Percentiles rank a stretch among this genome's conserved stretches.
Evolutionary conservation across 2,113 vertebrate genomes (phyloP).

Genomic region (Leucopsar rothschildi): DNA sequence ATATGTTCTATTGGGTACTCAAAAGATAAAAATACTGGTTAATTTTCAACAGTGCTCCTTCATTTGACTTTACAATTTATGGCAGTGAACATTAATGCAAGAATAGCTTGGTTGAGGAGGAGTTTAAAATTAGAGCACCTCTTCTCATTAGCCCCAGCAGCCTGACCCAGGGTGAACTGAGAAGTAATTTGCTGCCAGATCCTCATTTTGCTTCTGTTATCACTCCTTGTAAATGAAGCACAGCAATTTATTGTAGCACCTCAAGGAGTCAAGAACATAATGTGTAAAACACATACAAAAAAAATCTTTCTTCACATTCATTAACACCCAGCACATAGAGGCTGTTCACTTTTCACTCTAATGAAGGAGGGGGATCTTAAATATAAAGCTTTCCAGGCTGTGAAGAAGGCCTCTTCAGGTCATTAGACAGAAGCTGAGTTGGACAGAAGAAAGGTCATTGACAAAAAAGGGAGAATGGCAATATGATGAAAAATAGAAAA

Average conservation of each 20-base stretch:
- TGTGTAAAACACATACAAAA: constrained; percentile 87
- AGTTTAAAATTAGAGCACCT: constrained; percentile 87
- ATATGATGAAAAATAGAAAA: constrained; percentile 74
- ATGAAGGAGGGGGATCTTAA: constrained; percentile 80
- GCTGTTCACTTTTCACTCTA: constrained; percentile 79
- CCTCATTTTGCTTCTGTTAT: constrained; percentile 84
- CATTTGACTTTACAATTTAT: constrained; percentile 88
- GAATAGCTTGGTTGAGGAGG: constrained; percentile 80
- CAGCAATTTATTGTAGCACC: constrained; percentile 87
- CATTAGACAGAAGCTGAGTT: constrained; percentile 77
- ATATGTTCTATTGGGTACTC: constrained; percentile 77
- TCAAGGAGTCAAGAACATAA: constrained; percentile 95
- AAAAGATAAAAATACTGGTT: constrained; percentile 81
- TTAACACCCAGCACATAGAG: constrained; percentile 83
- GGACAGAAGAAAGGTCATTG: constrained; percentile 81
- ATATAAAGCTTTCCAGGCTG: constrained; percentile 78
- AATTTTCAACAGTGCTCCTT: constrained; percentile 84
- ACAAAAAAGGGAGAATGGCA: constrained; percentile 75
- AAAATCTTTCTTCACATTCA: constrained; percentile 86
- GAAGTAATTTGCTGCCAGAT: constrained; percentile 82
- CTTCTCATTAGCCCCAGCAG: constrained; percentile 81
- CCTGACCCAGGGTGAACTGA: constrained; percentile 82
- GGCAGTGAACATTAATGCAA: constrained; percentile 80
- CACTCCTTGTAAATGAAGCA: constrained; percentile 82
- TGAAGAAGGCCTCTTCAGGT: constrained; percentile 82